phyloP scores from a whole-genome alignment of 2,113 vertebrate species.

The Australoheros scitulus region DNA sequence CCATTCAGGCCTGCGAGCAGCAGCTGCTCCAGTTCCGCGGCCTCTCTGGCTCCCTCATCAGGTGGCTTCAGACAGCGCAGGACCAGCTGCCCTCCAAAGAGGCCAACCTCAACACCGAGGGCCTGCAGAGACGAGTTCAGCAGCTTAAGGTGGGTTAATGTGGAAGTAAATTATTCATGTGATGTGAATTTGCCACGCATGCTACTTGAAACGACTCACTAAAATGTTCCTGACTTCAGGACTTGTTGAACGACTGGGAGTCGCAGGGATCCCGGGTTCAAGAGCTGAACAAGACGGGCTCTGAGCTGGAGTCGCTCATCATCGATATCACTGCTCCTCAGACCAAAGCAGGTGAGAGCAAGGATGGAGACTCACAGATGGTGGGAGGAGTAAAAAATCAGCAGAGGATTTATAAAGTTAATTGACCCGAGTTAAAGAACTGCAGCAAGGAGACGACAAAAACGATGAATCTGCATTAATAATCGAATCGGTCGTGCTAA shows the following conservation, averaged over 20 bases:
- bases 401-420: not conserved
- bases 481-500: not conserved
- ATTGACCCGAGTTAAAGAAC: not conserved
- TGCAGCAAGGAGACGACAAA: not conserved
- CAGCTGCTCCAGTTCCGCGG: slow-evolving; percentile 78
- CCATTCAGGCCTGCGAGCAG: slow-evolving; percentile 79
- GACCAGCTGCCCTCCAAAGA: slow-evolving; percentile 85
- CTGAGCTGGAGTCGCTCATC: slow-evolving; percentile 91
- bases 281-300: slow-evolving; percentile 86
- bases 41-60: slow-evolving; percentile 81
- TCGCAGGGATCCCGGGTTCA: slow-evolving; percentile 83
- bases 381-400: not conserved
- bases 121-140: slow-evolving; percentile 86
- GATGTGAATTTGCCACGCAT: not conserved
- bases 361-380: not conserved
- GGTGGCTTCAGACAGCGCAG: slow-evolving; percentile 91
- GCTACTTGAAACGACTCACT: not conserved
- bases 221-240: slow-evolving; percentile 70
- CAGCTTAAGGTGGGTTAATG: slow-evolving; percentile 83
- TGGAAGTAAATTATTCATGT: not conserved
- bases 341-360: slow-evolving; percentile 79
- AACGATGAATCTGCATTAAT: not conserved
- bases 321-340: slow-evolving; percentile 89
- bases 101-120: slow-evolving; percentile 82
- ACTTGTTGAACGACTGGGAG: slow-evolving; percentile 88